Base-by-base conservation (phyloP, 2,797 vertebrate species). In the Gymnopithys bicolor region DNA sequence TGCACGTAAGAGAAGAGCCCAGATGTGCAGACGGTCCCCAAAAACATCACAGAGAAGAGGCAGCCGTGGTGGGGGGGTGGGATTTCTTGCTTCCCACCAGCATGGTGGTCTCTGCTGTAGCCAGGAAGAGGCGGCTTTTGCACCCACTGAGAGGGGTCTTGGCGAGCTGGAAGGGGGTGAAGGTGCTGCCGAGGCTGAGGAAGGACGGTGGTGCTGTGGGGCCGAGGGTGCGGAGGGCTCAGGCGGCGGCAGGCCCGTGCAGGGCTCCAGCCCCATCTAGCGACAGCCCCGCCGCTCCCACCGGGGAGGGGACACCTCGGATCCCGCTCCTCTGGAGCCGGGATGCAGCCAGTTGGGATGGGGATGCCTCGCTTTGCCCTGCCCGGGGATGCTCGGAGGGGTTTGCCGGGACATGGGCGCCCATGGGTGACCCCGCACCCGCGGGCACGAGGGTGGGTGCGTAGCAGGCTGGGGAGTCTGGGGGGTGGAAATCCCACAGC, bases 131-230 rank as follows among this genome's bases (percentile, higher is more conserved):
- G 10, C 18, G 13, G 4, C 7, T 58, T 21, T 37, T 62, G 33
- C 2, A 2, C 13, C 12, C 1, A 0, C 53, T n/a, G 53, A 55
- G 15, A 1, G 5, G 43, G 43, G 22, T 28, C 41, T 52, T 2
- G 1, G 39, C 0, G 1, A 62, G 43, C 45, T 32, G 17, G 45
- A 39, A 87, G n/a, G 1, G 5, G 1, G 6, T 9, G 11, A 25
- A 9, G 68, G 1, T 23, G 53, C 30, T 41, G 32, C 10, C 1
- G 4, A 11, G 30, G 10, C 2, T 6, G 7, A 59, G 3, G 39
- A 4, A 52, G 18, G 19, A 4, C 7, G 8, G 45, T 3, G 52
- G 4, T 5, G 30, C 33, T 48, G 25, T 25, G 10, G 22, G 19
- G 43, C 24, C 2, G 32, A 33, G 24, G 49, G 2, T 58, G 21